phyloP scores from a whole-genome alignment of 2,797 vertebrate species.

The Amblyraja radiata region DNA sequence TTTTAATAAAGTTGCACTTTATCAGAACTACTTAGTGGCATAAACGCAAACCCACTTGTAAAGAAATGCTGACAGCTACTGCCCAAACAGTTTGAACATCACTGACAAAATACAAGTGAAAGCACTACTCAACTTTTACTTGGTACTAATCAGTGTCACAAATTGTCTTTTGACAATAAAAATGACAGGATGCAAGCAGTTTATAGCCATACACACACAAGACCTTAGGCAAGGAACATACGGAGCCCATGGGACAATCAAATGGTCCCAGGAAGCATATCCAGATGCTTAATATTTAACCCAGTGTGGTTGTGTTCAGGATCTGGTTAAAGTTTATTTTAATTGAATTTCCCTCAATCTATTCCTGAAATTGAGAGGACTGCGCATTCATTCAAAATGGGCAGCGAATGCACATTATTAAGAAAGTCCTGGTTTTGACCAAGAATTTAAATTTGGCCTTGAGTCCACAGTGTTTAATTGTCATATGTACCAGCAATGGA shows the following conservation, averaged over 20 bases:
- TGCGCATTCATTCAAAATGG: not conserved
- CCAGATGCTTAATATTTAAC: conserved; percentile 12
- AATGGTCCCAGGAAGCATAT: not conserved
- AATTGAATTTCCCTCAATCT: not conserved
- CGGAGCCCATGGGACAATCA: not conserved
- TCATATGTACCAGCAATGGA: too few relatives aligned
- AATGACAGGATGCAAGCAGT: conserved; percentile 7
- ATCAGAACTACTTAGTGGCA: not conserved
- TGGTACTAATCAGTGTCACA: not conserved
- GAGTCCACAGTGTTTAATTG: too few relatives aligned
- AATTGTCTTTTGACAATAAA: conserved; percentile 20
- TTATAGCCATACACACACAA: not conserved
- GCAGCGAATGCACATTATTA: not conserved
- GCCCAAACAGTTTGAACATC: conserved; percentile 17
- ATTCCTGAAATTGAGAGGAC: not conserved
- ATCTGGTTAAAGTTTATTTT: not conserved
- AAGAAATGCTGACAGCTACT: not conserved
- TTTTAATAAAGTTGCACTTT: not conserved
- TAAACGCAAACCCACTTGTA: not conserved
- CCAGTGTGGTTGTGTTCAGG: not conserved
- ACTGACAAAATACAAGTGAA: not conserved
- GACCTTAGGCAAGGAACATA: not conserved
- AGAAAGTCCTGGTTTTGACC: not conserved
- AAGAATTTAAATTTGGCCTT: not conserved
- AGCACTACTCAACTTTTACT: not conserved